These are phyloP conservation scores for Cabera pusaria DNA, from an alignment of 2,888 invertebrate species.

Conservation along the genomic window DNA sequence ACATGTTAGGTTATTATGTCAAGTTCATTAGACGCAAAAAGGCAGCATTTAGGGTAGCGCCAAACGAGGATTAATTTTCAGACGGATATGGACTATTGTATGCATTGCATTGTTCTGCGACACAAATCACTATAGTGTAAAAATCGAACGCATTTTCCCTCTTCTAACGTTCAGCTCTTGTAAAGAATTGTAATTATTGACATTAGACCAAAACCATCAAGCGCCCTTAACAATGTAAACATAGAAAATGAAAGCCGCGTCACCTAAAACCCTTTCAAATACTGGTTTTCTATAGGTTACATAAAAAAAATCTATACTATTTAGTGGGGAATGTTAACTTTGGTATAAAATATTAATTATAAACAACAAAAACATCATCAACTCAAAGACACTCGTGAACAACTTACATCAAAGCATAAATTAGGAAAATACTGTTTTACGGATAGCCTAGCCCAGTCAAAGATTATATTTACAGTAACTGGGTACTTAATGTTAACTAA, in stretches of 20 bases:
- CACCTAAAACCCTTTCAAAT: conserved; percentile 53
- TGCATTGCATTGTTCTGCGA: too few relatives aligned
- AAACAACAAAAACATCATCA: conserved; percentile 78
- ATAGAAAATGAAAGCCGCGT: conserved; percentile 57
- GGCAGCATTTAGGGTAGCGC: too few relatives aligned
- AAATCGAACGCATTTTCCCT: too few relatives aligned
- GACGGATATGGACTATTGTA: too few relatives aligned
- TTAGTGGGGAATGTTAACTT: conserved; percentile 89
- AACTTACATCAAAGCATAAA: conserved; percentile 78
- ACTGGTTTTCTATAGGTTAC: conserved; percentile 43
- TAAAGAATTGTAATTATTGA: too few relatives aligned
- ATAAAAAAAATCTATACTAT: conserved; percentile 69
- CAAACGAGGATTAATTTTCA: too few relatives aligned
- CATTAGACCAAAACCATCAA: conserved; percentile 10
- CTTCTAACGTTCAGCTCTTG: too few relatives aligned
- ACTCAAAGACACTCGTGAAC: conserved; percentile 74
- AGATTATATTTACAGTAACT: conserved; percentile 77
- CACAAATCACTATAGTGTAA: too few relatives aligned
- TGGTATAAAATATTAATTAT: conserved; percentile 86
- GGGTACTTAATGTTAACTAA: conserved; percentile 56
- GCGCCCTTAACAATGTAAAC: conserved; percentile 56
- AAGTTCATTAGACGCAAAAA: too few relatives aligned
- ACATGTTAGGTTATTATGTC: too few relatives aligned
- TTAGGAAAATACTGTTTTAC: conserved; percentile 80
- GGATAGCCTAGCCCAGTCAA: conserved; percentile 67